These are phyloP conservation scores for Nettapus auritus DNA, from an alignment of 2,113 vertebrate species.

Conservation along the genomic window DNA sequence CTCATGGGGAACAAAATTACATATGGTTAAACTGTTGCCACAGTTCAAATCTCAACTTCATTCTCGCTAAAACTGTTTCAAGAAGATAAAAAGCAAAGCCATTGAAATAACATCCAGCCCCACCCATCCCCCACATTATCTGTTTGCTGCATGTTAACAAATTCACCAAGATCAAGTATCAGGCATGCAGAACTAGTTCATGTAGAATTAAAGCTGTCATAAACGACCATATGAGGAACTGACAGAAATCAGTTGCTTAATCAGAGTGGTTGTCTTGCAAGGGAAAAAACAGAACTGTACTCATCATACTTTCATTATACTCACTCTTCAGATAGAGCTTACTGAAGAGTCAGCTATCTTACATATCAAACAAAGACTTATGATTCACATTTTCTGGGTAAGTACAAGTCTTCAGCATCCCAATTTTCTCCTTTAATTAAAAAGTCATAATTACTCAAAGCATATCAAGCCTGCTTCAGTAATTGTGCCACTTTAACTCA, in stretches of 20 bases:
- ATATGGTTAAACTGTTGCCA: background rate
- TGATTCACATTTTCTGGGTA: background rate
- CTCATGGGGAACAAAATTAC: background rate
- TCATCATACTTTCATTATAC: background rate
- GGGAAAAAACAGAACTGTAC: background rate
- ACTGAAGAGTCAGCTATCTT: background rate
- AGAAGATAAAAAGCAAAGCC: background rate
- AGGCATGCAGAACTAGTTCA: background rate
- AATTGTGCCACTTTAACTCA: background rate
- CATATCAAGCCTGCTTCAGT: background rate
- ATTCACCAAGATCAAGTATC: background rate
- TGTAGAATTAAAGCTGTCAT: background rate
- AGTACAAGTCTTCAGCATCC: background rate
- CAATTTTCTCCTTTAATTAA: background rate
- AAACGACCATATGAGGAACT: background rate
- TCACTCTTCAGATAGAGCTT: background rate
- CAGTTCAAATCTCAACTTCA: background rate
- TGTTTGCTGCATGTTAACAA: background rate
- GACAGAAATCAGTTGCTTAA: background rate
- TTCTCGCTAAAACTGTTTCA: background rate
- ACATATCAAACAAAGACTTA: background rate
- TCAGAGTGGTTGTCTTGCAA: background rate
- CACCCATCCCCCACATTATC: background rate
- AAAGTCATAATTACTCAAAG: background rate
- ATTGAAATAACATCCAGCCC: background rate